phyloP scores from a whole-genome alignment of 2,113 vertebrate species.

The Chloropsis cyanopogon region DNA sequence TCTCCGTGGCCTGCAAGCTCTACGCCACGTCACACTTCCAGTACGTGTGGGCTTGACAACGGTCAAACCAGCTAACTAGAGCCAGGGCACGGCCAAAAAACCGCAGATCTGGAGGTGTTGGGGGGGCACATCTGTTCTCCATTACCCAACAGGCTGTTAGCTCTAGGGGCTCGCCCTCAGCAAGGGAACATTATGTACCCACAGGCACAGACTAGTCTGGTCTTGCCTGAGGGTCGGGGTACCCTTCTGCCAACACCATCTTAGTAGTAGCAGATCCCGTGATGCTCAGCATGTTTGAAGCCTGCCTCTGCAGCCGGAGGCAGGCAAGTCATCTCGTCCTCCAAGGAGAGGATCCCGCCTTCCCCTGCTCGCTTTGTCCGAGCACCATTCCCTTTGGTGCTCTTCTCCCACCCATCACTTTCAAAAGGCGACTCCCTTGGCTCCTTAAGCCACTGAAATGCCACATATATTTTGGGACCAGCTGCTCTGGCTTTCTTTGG shows the following conservation, averaged over 20 bases:
- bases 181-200: neutral
- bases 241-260: neutral
- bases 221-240: neutral
- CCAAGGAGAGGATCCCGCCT: neutral
- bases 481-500: neutral
- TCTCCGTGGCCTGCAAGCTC: neutral
- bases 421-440: neutral
- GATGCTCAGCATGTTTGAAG: neutral
- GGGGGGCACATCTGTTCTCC: conserved; percentile 33
- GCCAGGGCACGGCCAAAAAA: conserved; percentile 7
- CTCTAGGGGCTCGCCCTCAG: neutral
- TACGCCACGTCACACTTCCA: neutral
- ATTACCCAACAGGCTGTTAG: conserved; percentile 29
- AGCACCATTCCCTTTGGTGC: rapidly evolving
- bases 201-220: neutral
- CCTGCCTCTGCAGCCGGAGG: neutral
- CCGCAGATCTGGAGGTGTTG: neutral
- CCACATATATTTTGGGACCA: neutral
- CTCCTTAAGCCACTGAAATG: neutral
- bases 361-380: neutral
- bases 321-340: neutral
- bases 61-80: conserved; percentile 24
- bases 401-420: neutral
- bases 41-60: neutral
- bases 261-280: neutral